A percentile compares a stretch with the other conserved stretches of the same genome.
Evolutionary conservation across 2,888 invertebrate species (phyloP).

Genomic region (Tetragonula carbonaria): DNA sequence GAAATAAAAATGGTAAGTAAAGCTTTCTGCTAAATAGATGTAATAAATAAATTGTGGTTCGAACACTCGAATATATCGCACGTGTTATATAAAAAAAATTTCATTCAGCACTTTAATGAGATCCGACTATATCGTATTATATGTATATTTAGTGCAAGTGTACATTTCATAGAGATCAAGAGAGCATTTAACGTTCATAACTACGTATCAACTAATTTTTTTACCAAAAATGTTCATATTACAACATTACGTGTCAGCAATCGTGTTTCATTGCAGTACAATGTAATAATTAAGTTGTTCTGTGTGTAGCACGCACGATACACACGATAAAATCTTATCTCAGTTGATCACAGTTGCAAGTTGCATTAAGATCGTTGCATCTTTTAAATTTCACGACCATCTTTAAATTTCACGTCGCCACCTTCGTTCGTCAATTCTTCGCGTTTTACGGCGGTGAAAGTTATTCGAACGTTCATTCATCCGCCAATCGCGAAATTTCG

Average conservation of each 20-base stretch:
- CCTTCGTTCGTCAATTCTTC: not conserved
- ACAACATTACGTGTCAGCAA: too few relatives aligned
- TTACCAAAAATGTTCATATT: too few relatives aligned
- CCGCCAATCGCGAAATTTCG: conserved; percentile 38
- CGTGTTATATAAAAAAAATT: not conserved
- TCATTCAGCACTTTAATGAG: too few relatives aligned
- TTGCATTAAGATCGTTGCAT: not conserved
- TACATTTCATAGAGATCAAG: too few relatives aligned
- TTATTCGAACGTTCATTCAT: not conserved
- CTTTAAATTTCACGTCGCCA: not conserved
- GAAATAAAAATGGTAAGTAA: conserved; percentile 19
- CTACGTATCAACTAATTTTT: too few relatives aligned
- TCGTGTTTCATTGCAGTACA: too few relatives aligned
- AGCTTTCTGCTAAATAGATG: not conserved
- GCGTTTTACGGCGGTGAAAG: not conserved
- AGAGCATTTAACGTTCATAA: too few relatives aligned
- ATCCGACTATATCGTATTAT: too few relatives aligned
- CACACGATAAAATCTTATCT: not conserved
- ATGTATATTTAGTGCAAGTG: too few relatives aligned
- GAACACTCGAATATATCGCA: not conserved
- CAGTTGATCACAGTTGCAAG: not conserved
- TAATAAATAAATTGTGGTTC: not conserved
- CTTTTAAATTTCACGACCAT: not conserved
- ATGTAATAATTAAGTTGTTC: too few relatives aligned
- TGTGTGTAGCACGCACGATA: not conserved